These are phyloP conservation scores for Graptemys geographica DNA, from an alignment of 2,797 vertebrate species.

Conservation along the genomic window DNA sequence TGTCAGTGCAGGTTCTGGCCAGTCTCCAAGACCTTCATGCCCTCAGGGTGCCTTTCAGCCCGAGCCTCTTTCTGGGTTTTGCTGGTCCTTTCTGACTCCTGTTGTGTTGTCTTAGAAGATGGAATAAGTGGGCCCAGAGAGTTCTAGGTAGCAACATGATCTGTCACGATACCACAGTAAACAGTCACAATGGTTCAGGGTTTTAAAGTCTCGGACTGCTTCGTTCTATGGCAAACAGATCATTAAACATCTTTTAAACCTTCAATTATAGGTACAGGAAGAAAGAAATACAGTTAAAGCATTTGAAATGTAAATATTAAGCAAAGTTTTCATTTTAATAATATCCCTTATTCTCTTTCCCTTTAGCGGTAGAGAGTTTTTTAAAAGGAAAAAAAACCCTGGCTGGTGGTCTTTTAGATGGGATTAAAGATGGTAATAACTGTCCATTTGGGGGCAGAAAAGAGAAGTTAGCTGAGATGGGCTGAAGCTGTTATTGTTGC, in stretches of 20 bases:
- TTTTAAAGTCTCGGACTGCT: too few species aligned
- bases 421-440: not conserved
- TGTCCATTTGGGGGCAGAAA: not conserved
- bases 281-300: not conserved
- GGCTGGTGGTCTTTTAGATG: not conserved
- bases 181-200: too few species aligned
- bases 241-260: not conserved
- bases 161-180: too few species aligned
- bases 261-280: not conserved
- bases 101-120: too few species aligned
- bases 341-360: not conserved
- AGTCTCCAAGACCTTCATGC: too few species aligned
- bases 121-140: too few species aligned
- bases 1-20: too few species aligned
- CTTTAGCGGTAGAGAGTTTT: not conserved
- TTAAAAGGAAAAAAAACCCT: not conserved
- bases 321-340: not conserved
- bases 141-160: too few species aligned
- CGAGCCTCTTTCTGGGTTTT: too few species aligned
- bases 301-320: not conserved
- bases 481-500: not conserved
- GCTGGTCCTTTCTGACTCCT: too few species aligned
- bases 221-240: too few species aligned
- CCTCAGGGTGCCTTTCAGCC: too few species aligned
- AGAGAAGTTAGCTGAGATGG: not conserved